These are phyloP conservation scores for Rhogogaster chlorosoma DNA, from an alignment of 2,888 invertebrate genomes.

Conservation along the genomic window DNA sequence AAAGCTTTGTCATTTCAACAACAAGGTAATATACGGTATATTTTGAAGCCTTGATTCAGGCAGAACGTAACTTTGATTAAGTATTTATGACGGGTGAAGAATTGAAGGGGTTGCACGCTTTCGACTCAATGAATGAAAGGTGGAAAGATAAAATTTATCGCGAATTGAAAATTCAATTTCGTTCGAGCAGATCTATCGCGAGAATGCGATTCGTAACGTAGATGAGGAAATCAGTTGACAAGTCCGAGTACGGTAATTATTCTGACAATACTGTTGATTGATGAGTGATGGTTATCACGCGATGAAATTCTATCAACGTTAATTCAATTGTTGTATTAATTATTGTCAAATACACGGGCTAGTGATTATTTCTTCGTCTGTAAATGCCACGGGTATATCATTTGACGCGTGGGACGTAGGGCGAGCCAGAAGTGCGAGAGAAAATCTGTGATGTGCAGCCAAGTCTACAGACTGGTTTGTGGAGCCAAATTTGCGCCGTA, in stretches of 20 bases:
- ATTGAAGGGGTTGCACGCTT: not conserved
- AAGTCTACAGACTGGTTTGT: constrained; percentile 24
- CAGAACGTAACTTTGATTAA: constrained; percentile 8
- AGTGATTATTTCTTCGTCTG: constrained; percentile 7
- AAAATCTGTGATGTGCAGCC: constrained; percentile 36
- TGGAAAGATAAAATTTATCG: not conserved
- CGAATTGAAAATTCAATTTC: constrained; percentile 12
- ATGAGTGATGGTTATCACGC: not conserved
- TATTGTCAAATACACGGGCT: not conserved
- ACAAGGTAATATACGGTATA: constrained; percentile 5
- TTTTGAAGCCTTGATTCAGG: not conserved
- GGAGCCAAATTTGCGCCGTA: constrained; percentile 36
- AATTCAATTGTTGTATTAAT: constrained; percentile 13
- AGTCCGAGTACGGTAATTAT: constrained; percentile 2
- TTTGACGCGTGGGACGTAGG: not conserved
- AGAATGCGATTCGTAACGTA: not conserved
- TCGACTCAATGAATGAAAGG: constrained; percentile 20
- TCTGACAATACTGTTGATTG: constrained; percentile 7
- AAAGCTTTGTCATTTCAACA: not conserved
- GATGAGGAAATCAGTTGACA: not conserved
- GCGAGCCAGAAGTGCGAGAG: not conserved
- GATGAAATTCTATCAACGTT: not conserved
- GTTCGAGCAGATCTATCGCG: not conserved
- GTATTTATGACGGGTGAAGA: not conserved
- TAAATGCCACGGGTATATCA: constrained; percentile 6